phyloP scores from a whole-genome alignment of 2,888 invertebrate genomes.

The Nephrocerus scutellatus region DNA sequence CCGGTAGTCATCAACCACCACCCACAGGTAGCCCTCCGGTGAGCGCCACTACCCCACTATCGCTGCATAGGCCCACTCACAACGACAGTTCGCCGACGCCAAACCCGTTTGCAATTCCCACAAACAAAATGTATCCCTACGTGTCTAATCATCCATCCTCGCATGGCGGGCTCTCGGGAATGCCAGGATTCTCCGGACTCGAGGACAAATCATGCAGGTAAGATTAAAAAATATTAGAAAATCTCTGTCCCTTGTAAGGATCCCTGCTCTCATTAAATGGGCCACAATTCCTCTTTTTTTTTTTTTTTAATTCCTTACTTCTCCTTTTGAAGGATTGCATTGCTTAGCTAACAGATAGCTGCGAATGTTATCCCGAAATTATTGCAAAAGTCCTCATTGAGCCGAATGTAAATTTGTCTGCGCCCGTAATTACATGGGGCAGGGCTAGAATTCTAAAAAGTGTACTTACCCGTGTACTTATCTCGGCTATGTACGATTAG shows the following conservation, averaged over 20 bases:
- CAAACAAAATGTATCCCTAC: conserved; percentile 86
- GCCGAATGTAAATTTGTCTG: no score
- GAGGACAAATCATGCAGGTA: conserved; percentile 49
- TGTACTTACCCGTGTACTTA: no score
- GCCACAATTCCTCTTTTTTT: not conserved
- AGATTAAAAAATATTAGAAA: conserved; percentile 15
- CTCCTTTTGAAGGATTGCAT: not conserved
- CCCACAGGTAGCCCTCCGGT: conserved; percentile 39
- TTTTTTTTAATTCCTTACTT: not conserved
- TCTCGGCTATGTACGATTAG: no score
- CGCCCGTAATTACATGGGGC: no score
- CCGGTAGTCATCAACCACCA: no score
- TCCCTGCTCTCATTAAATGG: no score
- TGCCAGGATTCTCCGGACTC: conserved; percentile 48
- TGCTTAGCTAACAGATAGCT: no score
- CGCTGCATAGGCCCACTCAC: conserved; percentile 33
- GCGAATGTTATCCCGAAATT: no score
- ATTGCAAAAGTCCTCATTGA: no score
- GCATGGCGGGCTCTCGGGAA: conserved; percentile 78
- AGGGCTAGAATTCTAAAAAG: no score
- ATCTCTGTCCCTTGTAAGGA: not conserved
- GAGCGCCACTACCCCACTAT: conserved; percentile 34
- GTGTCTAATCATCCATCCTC: conserved; percentile 64
- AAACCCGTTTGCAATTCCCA: conserved; percentile 56
- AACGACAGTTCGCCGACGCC: conserved; percentile 47